These are phyloP conservation scores for Notolabrus celidotus DNA, from an alignment of 2,797 vertebrate species.

Conservation along the genomic window DNA sequence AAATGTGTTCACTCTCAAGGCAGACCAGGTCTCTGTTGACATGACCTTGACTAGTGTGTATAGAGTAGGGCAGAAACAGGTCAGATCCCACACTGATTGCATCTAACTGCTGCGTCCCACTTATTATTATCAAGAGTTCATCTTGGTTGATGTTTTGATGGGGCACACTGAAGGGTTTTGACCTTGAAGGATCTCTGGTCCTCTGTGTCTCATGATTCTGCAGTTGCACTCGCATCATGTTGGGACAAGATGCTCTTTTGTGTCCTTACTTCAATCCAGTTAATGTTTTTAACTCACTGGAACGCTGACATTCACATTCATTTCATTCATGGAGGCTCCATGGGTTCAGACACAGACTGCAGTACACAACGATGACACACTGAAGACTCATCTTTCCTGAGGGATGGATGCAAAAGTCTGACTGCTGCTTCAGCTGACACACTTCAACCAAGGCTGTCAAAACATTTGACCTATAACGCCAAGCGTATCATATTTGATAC, in stretches of 20 bases:
- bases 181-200: background rate
- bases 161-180: background rate
- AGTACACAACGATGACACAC: background rate
- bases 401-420: background rate
- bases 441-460: background rate
- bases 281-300: background rate
- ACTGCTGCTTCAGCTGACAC: background rate
- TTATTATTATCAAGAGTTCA: background rate
- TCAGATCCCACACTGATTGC: slow-evolving; percentile 16
- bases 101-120: background rate
- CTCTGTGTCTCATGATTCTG: background rate
- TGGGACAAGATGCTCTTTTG: background rate
- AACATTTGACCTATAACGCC: too few species aligned
- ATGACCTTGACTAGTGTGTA: slow-evolving; percentile 3
- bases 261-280: background rate
- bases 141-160: too few species aligned
- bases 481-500: too few species aligned
- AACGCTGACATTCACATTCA: background rate
- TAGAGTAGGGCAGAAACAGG: background rate
- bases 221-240: background rate
- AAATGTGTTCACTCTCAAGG: slow-evolving; percentile 19
- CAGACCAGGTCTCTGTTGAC: slow-evolving; percentile 30
- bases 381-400: too few species aligned
- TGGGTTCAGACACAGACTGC: background rate
- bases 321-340: background rate